A percentile compares a stretch with the other conserved stretches of the same genome.
These are phyloP conservation scores for Pseudorhombus dupliciocellatus DNA, from an alignment of 2,113 vertebrate species.

Conservation along the genomic window DNA sequence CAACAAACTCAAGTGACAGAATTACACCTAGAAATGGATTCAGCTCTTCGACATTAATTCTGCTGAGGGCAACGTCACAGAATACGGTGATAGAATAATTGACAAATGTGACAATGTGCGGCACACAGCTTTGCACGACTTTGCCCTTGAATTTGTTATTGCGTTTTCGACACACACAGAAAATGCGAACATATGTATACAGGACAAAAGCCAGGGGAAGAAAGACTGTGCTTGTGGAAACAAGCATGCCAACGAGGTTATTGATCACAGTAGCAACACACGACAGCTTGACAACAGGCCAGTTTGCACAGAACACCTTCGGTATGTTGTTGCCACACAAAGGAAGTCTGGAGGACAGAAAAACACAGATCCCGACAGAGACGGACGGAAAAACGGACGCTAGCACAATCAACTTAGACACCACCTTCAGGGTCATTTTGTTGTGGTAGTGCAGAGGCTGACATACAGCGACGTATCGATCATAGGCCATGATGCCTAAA, in stretches of 20 bases:
- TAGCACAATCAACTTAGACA: conserved; percentile 34
- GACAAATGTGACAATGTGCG: conserved; percentile 66
- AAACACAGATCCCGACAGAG: conserved; percentile 54
- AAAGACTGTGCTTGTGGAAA: conserved; percentile 43
- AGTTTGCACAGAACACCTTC: conserved; percentile 76
- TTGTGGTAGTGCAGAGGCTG: conserved; percentile 75
- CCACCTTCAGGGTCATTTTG: conserved; percentile 67
- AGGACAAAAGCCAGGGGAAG: conserved; percentile 64
- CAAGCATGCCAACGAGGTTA: conserved; percentile 61
- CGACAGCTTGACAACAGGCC: conserved; percentile 73
- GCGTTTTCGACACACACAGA: conserved; percentile 60
- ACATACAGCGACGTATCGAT: conserved; percentile 79
- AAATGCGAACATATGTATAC: conserved; percentile 58
- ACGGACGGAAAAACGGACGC: conserved; percentile 60
- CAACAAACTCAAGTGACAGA: conserved; percentile 71
- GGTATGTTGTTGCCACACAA: conserved; percentile 73
- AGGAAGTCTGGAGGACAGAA: conserved; percentile 62
- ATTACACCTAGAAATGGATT: conserved; percentile 53
- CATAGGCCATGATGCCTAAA: conserved; percentile 80
- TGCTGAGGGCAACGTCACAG: conserved; percentile 65
- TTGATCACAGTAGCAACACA: conserved; percentile 58
- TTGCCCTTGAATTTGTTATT: conserved; percentile 50
- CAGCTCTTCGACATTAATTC: conserved; percentile 49
- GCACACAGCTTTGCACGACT: conserved; percentile 68
- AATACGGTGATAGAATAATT: conserved; percentile 66